These are phyloP conservation scores for Hemicrepidius hirtus DNA, from an alignment of 2,888 invertebrate genomes.

Conservation along the genomic window DNA sequence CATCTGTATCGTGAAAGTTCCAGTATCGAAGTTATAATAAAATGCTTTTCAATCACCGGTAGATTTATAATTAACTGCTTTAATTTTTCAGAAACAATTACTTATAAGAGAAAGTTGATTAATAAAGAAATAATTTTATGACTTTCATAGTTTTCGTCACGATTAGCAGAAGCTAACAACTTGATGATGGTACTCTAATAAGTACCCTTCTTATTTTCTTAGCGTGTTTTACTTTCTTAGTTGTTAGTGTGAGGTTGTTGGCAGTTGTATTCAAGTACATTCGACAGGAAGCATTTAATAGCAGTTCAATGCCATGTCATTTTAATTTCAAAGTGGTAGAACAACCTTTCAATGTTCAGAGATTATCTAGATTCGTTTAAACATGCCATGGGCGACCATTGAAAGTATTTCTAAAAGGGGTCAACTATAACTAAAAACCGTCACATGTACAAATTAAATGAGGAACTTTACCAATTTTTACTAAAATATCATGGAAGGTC, in stretches of 20 bases:
- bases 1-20: slow-evolving; percentile 20
- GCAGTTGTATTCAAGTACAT: background rate
- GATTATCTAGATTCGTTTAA: slow-evolving; percentile 9
- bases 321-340: slow-evolving; percentile 5
- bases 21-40: background rate
- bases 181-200: background rate
- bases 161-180: background rate
- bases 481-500: no score
- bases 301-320: slow-evolving; percentile 21
- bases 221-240: slow-evolving; percentile 11
- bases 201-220: background rate
- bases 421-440: no score
- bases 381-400: slow-evolving; percentile 8
- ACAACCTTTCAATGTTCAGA: slow-evolving; percentile 9
- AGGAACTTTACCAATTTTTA: no score
- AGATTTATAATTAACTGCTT: slow-evolving; percentile 17
- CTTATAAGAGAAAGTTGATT: slow-evolving; percentile 19
- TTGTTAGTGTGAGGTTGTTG: background rate
- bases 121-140: background rate
- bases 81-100: slow-evolving; percentile 15
- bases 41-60: slow-evolving; percentile 12
- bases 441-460: no score
- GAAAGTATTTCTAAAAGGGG: background rate
- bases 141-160: slow-evolving; percentile 11
- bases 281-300: slow-evolving; percentile 13